Conservation (phyloP, 2,888 invertebrate genomes). For the Conus canariensis region DNA sequence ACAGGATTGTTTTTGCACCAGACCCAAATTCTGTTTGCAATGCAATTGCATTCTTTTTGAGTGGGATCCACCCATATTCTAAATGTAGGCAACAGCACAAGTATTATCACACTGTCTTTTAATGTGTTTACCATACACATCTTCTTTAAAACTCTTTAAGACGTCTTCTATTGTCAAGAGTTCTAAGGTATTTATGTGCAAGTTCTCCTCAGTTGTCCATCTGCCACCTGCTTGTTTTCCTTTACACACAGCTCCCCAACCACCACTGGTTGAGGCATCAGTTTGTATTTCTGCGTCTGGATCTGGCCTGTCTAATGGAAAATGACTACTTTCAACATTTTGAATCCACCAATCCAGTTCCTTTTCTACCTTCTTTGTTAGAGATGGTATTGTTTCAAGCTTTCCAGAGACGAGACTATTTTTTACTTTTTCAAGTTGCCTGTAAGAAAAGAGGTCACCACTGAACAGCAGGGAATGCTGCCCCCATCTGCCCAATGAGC, state of each 20-base stretch:
- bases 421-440: not conserved
- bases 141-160: not conserved
- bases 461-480: conserved; percentile 11
- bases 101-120: conserved; percentile 5
- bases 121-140: not conserved
- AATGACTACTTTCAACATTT: not conserved
- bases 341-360: conserved; percentile 21
- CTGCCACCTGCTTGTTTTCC: not conserved
- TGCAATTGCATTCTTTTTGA: not conserved
- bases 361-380: not conserved
- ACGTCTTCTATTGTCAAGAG: not conserved
- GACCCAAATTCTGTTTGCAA: conserved; percentile 13
- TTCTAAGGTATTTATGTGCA: conserved; percentile 17
- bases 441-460: not conserved
- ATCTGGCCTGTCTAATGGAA: not conserved
- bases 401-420: too few species aligned
- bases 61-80: not conserved
- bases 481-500: not conserved
- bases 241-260: not conserved
- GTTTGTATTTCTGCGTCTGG: not conserved
- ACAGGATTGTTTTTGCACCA: not conserved
- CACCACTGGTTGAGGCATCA: not conserved
- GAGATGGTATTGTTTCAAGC: not conserved
- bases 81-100: not conserved
- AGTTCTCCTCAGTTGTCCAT: not conserved